phyloP scores from a whole-genome alignment of 2,888 invertebrate species.

The Himalopsyche kuldschensis region DNA sequence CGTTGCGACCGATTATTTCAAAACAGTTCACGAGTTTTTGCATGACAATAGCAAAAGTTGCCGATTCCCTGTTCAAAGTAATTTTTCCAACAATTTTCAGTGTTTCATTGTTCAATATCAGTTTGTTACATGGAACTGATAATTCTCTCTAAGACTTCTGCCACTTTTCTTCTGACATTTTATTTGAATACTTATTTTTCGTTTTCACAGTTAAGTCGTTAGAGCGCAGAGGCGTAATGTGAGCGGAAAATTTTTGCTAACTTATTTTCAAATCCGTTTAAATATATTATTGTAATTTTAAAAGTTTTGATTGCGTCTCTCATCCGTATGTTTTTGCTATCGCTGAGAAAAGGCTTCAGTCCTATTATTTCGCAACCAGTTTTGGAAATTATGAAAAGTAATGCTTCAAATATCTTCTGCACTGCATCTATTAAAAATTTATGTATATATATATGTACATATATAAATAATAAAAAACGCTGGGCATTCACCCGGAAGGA shows the following conservation, averaged over 20 bases:
- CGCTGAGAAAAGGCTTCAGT: too few species aligned
- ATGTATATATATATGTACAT: too few species aligned
- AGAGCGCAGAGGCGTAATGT: background rate
- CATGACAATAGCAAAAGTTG: background rate
- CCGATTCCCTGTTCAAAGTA: background rate
- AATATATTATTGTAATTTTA: background rate
- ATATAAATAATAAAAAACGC: too few species aligned
- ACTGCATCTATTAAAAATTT: too few species aligned
- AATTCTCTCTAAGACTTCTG: background rate
- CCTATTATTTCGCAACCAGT: too few species aligned
- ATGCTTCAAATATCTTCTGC: too few species aligned
- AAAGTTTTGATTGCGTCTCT: background rate
- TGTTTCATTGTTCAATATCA: slow-evolving; percentile 5
- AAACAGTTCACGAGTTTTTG: background rate
- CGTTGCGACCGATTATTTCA: background rate
- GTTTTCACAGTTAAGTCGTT: slow-evolving; percentile 3
- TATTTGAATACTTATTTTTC: background rate
- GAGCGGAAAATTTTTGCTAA: background rate
- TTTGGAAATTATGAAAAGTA: too few species aligned
- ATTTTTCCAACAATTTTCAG: background rate
- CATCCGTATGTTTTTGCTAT: too few species aligned
- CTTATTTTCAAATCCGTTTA: background rate
- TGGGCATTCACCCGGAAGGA: too few species aligned
- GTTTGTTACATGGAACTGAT: slow-evolving; percentile 11
- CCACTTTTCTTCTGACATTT: background rate